phyloP scores from a whole-genome alignment of 2,888 invertebrate genomes.

The Volucella bombylans region DNA sequence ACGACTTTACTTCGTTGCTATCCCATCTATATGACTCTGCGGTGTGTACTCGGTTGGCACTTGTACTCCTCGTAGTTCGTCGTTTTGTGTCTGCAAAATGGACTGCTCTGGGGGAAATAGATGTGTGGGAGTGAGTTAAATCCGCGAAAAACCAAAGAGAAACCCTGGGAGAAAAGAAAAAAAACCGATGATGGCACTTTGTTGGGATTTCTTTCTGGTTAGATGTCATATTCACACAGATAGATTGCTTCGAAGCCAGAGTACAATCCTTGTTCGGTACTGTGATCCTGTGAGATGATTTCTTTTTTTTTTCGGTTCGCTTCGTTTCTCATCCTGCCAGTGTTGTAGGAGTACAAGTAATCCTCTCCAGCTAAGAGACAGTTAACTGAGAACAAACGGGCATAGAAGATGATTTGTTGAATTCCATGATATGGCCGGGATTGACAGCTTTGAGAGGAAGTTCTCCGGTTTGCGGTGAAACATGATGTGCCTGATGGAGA shows the following conservation, averaged over 20 bases:
- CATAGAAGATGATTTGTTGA: constrained; percentile 66
- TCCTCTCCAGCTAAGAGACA: constrained; percentile 56
- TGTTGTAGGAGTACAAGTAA: constrained; percentile 26
- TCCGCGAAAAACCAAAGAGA: no score
- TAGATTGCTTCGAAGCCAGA: constrained; percentile 65
- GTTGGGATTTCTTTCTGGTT: constrained; percentile 60
- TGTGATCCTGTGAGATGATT: constrained; percentile 49
- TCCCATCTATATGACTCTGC: constrained; percentile 29
- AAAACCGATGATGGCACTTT: constrained; percentile 23
- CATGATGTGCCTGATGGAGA: no score
- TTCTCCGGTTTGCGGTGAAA: no score
- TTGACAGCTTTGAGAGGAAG: constrained; percentile 38
- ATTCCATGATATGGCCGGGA: constrained; percentile 59
- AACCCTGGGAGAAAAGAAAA: neutral
- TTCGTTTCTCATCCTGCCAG: neutral
- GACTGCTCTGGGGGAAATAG: neutral
- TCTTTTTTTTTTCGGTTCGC: constrained; percentile 1
- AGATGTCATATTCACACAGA: constrained; percentile 71
- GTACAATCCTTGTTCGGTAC: constrained; percentile 43
- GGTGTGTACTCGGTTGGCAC: neutral
- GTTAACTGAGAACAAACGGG: constrained; percentile 59
- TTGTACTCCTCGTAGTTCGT: neutral
- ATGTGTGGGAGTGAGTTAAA: no score
- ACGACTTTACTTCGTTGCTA: constrained; percentile 72
- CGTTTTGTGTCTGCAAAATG: constrained; percentile 22